A percentile compares a stretch with the other conserved stretches of the same genome.
These are phyloP conservation scores for Resseliella maxima DNA, from an alignment of 2,888 invertebrate genomes.

Conservation along the genomic window DNA sequence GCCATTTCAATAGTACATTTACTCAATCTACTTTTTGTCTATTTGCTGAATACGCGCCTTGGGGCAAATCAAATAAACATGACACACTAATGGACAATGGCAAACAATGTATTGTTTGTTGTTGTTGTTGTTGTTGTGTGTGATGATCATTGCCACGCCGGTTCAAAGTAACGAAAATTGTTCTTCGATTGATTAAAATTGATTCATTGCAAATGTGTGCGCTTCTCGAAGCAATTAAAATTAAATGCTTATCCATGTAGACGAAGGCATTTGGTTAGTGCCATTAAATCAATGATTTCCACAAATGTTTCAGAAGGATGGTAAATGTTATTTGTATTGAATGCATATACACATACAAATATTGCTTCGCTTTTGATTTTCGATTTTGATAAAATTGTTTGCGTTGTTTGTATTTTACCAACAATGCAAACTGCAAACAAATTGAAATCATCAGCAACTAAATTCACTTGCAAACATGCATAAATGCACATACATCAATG, in stretches of 20 bases:
- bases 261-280: background rate
- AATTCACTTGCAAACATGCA: background rate
- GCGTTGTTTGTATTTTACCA: background rate
- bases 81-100: constrained; percentile 31
- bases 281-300: background rate
- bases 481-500: too few species aligned
- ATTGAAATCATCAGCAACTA: background rate
- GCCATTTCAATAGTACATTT: background rate
- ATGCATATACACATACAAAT: too few species aligned
- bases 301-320: background rate
- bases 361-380: background rate
- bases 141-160: too few species aligned
- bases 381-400: constrained; percentile 16
- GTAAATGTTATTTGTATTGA: background rate
- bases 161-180: background rate
- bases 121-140: too few species aligned
- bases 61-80: constrained; percentile 40
- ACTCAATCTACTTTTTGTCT: background rate
- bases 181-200: background rate
- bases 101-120: background rate
- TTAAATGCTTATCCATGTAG: constrained; percentile 27
- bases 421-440: background rate
- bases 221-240: background rate
- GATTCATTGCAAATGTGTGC: background rate
- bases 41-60: background rate